A percentile compares a stretch with the other conserved stretches of the same genome.
These are phyloP conservation scores for Platygyra sinensis DNA, from an alignment of 64 coral and sea anemone species.

Conservation along the genomic window DNA sequence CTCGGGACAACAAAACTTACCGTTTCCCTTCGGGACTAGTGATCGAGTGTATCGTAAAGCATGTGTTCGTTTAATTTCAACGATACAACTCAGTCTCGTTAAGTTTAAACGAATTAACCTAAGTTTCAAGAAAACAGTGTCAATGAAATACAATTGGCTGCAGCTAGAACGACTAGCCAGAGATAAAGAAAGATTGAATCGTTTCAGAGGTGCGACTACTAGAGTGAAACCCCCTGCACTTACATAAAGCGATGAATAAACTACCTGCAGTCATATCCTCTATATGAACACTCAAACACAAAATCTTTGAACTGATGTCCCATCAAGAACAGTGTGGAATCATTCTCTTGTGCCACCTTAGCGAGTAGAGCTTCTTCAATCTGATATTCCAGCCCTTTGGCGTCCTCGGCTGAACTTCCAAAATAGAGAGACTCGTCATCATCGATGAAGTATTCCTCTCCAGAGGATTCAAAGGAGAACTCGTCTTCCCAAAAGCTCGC, in stretches of 20 bases:
- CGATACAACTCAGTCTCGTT: too few species aligned
- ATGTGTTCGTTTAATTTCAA: too few species aligned
- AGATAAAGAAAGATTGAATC: too few species aligned
- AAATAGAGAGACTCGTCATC: not conserved
- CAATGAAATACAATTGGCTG: too few species aligned
- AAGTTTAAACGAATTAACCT: too few species aligned
- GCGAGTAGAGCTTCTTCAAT: not conserved
- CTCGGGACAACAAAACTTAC: too few species aligned
- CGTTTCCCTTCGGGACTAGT: too few species aligned
- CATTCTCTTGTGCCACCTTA: not conserved
- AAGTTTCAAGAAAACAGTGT: too few species aligned
- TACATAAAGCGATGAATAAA: not conserved
- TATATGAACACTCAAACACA: constrained; percentile 31
- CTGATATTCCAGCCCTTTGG: not conserved
- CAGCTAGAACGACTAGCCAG: too few species aligned
- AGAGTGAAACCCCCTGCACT: not conserved
- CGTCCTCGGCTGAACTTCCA: not conserved
- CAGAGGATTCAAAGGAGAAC: not conserved
- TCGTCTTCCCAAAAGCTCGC: not conserved
- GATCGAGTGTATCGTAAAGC: too few species aligned
- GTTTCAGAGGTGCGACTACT: not conserved
- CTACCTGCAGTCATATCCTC: constrained; percentile 55
- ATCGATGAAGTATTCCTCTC: not conserved
- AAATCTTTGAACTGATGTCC: constrained; percentile 51
- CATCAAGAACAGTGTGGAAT: not conserved